Percentiles rank a stretch among this genome's conserved stretches.
Evolutionary conservation across 2,797 vertebrate genomes (phyloP).

Genomic region (Zenarchopterus dispar): DNA sequence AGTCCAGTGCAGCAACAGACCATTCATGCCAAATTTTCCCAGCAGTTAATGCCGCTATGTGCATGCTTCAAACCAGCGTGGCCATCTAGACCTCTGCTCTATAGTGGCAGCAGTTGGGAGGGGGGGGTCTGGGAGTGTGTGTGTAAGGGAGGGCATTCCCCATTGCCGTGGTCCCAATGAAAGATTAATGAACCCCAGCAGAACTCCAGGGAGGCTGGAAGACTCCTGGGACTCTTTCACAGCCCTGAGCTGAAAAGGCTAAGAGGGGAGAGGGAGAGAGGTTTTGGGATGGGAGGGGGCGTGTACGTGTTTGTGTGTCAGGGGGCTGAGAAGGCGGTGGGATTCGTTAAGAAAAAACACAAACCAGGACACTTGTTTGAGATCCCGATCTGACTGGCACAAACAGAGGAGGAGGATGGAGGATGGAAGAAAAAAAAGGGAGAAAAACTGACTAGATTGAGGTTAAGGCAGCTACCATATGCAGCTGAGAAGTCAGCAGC

Average conservation of each 20-base stretch:
- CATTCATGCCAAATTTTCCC: conserved; percentile 34
- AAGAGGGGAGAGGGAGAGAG: conserved; percentile 49
- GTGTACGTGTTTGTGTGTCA: conserved; percentile 44
- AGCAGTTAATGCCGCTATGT: conserved; percentile 32
- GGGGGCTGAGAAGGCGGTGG: conserved; percentile 21
- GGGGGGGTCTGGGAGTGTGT: conserved; percentile 10
- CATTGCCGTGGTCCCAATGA: conserved; percentile 85
- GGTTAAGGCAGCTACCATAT: conserved; percentile 72
- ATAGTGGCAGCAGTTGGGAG: conserved; percentile 30
- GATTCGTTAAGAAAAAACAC: conserved; percentile 73
- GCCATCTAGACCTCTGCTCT: conserved; percentile 46
- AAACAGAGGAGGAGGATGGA: conserved; percentile 41
- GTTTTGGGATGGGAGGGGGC: conserved; percentile 25
- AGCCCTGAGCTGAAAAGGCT: conserved; percentile 82
- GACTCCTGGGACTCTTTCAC: conserved; percentile 84
- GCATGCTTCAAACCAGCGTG: conserved; percentile 25
- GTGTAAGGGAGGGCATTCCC: conserved; percentile 58
- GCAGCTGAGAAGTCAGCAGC: conserved; percentile 64
- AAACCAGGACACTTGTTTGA: conserved; percentile 57
- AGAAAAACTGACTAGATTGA: conserved; percentile 35
- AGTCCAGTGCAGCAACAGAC: conserved; percentile 18
- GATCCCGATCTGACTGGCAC: conserved; percentile 62
- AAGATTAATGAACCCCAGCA: conserved; percentile 87
- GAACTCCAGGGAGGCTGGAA: conserved; percentile 83
- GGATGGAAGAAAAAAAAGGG: conserved; percentile 35